phyloP scores from a whole-genome alignment of 2,888 invertebrate genomes.

The Phanerotoma sp. region DNA sequence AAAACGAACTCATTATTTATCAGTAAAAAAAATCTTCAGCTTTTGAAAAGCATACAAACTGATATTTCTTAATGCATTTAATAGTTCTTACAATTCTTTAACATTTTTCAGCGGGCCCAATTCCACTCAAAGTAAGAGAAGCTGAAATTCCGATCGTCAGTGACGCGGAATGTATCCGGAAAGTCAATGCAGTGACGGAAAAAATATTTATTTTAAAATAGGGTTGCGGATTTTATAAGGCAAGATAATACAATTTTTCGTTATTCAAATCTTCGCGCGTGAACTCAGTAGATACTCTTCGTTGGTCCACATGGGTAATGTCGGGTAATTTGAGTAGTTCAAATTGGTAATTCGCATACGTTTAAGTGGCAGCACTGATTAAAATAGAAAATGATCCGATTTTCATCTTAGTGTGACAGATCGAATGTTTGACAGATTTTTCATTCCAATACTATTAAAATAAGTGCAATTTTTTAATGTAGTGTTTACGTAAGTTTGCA shows the following conservation, averaged over 20 bases:
- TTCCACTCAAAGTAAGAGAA: constrained; percentile 84
- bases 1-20: not conserved
- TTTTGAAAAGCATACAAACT: not conserved
- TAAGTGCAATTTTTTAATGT: constrained; percentile 3
- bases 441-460: not conserved
- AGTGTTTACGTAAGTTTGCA: not conserved
- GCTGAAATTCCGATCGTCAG: constrained; percentile 91
- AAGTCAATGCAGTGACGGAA: constrained; percentile 92
- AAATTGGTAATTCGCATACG: too few species aligned
- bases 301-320: too few species aligned
- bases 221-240: too few species aligned
- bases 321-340: too few species aligned
- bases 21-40: not conserved
- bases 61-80: not conserved
- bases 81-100: not conserved
- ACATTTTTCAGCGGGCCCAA: constrained; percentile 74
- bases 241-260: too few species aligned
- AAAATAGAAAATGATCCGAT: not conserved
- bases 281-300: too few species aligned
- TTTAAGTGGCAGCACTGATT: not conserved
- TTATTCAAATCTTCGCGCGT: too few species aligned
- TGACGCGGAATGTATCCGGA: constrained; percentile 87
- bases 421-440: constrained; percentile 20
- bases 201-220: constrained; percentile 90
- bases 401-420: constrained; percentile 16